Conservation (phyloP, 2,797 vertebrate genomes). For the Microctenopoma lineatum region DNA sequence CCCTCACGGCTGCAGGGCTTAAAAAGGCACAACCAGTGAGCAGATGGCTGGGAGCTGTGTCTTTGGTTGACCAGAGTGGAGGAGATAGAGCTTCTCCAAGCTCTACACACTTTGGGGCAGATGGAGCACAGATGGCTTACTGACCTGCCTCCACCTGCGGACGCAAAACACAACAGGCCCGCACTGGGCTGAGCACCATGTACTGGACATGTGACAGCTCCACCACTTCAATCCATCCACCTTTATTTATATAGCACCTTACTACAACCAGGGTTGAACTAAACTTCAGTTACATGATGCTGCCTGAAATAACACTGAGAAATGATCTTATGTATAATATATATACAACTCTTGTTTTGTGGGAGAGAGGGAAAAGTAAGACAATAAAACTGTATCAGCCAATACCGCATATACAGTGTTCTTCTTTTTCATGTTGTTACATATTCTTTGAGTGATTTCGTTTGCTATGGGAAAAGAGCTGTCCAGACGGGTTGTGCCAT, state of each 20-base stretch:
- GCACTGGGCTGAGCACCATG: conserved; percentile 3
- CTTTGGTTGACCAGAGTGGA: conserved; percentile 59
- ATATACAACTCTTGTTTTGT: no score
- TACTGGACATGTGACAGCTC: conserved; percentile 14
- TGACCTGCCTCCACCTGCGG: conserved; percentile 23
- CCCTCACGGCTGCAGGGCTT: conserved; percentile 83
- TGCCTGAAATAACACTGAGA: not conserved
- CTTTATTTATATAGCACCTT: no score
- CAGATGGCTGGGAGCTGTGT: conserved; percentile 58
- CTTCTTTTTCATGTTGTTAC: no score
- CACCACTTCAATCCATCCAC: not conserved
- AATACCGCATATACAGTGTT: not conserved
- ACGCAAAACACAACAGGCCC: conserved; percentile 32
- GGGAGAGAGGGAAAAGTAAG: not conserved
- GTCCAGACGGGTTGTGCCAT: no score
- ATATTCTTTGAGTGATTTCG: no score
- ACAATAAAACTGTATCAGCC: not conserved
- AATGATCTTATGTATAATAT: no score
- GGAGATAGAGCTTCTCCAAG: conserved; percentile 24
- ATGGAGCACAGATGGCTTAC: conserved; percentile 18
- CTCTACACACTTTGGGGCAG: conserved; percentile 38
- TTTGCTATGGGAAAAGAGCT: no score
- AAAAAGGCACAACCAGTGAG: conserved; percentile 77
- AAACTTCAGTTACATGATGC: conserved; percentile 21
- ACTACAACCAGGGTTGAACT: no score